Conservation (phyloP, 2,797 vertebrate genomes). For the Sphenopsis melanotis region DNA sequence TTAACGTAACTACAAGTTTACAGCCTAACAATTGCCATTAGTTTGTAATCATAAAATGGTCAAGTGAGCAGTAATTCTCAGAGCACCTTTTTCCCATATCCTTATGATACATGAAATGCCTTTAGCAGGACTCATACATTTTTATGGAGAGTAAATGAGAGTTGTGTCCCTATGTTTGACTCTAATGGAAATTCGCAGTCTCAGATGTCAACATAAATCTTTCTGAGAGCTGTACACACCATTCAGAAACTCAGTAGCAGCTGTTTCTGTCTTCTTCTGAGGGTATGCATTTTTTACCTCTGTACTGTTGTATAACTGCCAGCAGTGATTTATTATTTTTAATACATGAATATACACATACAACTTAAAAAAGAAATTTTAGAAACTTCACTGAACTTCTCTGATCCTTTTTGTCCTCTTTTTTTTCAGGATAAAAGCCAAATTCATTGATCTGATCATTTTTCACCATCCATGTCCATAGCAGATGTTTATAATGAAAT, state of each 20-base stretch:
- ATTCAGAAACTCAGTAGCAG: neutral
- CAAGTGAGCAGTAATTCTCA: slow-evolving; percentile 41
- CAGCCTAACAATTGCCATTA: neutral
- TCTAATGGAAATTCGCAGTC: slow-evolving; percentile 13
- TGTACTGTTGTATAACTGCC: neutral
- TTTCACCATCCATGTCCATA: neutral
- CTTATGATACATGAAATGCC: slow-evolving; percentile 10
- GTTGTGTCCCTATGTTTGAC: neutral
- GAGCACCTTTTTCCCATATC: neutral
- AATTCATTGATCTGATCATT: neutral
- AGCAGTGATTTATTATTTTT: neutral
- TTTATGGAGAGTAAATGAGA: slow-evolving; percentile 47
- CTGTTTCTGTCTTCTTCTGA: neutral
- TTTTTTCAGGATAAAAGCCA: neutral
- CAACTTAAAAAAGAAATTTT: neutral
- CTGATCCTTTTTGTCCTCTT: neutral
- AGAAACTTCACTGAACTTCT: neutral
- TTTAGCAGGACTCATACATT: slow-evolving; percentile 29
- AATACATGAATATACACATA: neutral
- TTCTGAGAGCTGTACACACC: neutral
- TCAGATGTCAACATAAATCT: slow-evolving; percentile 23
- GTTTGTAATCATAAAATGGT: slow-evolving; percentile 41
- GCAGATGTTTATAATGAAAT: neutral
- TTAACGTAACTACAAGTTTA: slow-evolving; percentile 6
- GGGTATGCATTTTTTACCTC: neutral